A percentile compares a stretch with the other conserved stretches of the same genome.
phyloP scores from a whole-genome alignment of 2,113 vertebrate species.

The Herpailurus yagouaroundi region DNA sequence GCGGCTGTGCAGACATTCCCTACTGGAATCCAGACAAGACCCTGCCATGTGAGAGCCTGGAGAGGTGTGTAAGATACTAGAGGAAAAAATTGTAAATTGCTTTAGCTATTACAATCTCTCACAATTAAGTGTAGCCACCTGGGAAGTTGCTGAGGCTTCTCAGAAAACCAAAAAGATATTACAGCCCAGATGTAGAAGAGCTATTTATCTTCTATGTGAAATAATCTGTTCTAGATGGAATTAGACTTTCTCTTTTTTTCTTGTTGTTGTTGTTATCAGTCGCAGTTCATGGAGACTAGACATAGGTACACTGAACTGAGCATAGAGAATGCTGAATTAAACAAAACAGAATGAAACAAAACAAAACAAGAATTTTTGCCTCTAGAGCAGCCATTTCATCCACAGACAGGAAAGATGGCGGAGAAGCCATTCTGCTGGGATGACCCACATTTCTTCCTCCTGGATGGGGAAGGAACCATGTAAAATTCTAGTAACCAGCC shows the following conservation, averaged over 20 bases:
- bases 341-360: neutral
- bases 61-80: too few species aligned
- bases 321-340: neutral
- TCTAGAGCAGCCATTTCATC: neutral
- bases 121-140: too few species aligned
- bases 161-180: neutral
- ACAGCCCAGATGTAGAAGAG: neutral
- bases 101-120: neutral
- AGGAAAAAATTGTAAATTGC: neutral
- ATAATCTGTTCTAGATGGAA: neutral
- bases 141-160: neutral
- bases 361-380: neutral
- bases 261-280: neutral
- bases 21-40: neutral
- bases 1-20: neutral
- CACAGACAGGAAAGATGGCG: neutral
- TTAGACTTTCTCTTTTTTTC: neutral
- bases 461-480: neutral
- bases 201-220: neutral
- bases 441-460: neutral
- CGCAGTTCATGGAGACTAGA: neutral
- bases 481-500: neutral
- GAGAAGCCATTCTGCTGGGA: neutral
- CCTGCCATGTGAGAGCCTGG: too few species aligned
- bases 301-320: fast-evolving